Evolutionary conservation across 2,888 invertebrate species (phyloP).

Genomic region (Euzophera pinguis): DNA sequence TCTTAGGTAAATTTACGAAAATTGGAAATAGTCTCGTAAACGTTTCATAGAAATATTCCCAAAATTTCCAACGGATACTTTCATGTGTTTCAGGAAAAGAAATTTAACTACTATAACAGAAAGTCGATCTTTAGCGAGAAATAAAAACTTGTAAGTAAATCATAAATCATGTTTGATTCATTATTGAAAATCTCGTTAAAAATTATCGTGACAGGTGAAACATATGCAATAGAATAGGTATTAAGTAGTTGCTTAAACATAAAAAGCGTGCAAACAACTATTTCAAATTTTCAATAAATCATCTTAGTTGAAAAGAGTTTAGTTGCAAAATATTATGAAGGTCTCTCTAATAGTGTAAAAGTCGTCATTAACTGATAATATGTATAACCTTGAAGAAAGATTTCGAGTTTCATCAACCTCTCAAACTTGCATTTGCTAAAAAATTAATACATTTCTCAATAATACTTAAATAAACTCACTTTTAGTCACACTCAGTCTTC

Average conservation of each 20-base stretch:
- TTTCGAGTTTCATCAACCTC: constrained; percentile 1
- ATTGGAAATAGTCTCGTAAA: no score
- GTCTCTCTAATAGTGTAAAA: constrained; percentile 12
- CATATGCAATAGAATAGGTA: neutral
- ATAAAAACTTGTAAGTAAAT: no score
- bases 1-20: no score
- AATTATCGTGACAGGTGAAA: neutral
- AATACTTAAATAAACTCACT: neutral
- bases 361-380: constrained; percentile 13
- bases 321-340: constrained; percentile 13
- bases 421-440: neutral
- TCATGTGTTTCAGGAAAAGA: no score
- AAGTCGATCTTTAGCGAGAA: no score
- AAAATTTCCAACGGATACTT: no score
- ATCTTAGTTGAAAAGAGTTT: neutral
- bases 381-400: neutral
- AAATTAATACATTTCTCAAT: neutral
- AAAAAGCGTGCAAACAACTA: neutral
- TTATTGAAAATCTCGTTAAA: no score
- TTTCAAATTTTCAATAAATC: neutral
- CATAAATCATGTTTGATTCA: no score
- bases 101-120: no score
- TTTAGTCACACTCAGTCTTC: no score
- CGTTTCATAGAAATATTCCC: no score
- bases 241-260: neutral